Evolutionary conservation across 35 echinoderm and acorn worm genomes (phyloP).

Genomic region (Lytechinus pictus): DNA sequence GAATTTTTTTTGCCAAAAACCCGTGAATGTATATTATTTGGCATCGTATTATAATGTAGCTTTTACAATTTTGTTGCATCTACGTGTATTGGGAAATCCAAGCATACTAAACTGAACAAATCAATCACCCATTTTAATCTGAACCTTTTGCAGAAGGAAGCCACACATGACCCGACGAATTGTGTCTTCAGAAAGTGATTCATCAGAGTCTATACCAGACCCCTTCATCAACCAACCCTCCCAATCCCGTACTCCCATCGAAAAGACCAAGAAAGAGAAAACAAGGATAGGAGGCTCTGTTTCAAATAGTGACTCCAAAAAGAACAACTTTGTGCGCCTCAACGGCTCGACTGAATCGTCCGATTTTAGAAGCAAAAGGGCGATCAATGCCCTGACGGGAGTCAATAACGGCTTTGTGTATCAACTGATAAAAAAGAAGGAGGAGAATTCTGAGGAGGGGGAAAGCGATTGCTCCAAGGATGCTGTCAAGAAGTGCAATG

Average conservation of each 20-base stretch:
- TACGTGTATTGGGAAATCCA: too few relatives aligned
- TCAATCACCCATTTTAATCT: too few relatives aligned
- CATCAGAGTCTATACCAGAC: neutral
- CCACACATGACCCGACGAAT: neutral
- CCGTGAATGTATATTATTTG: too few relatives aligned
- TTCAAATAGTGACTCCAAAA: neutral
- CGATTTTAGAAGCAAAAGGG: neutral
- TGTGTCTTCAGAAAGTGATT: conserved; percentile 27
- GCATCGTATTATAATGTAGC: too few relatives aligned
- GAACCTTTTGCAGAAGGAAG: neutral
- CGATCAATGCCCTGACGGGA: neutral
- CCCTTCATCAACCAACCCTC: conserved; percentile 3
- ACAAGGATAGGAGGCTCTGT: neutral
- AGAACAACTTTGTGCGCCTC: conserved; percentile 19
- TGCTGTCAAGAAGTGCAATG: neutral
- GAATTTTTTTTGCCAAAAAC: too few relatives aligned
- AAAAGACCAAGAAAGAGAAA: conserved; percentile 18
- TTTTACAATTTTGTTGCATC: too few relatives aligned
- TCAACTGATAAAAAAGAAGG: neutral
- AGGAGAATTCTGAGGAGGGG: neutral
- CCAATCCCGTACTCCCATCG: conserved; percentile 6
- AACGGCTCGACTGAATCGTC: neutral
- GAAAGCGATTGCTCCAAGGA: neutral
- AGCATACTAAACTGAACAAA: too few relatives aligned
- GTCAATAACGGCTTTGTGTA: conserved; percentile 30